phyloP scores from a whole-genome alignment of 2,888 invertebrate genomes.

The Clistopyga incitator region DNA sequence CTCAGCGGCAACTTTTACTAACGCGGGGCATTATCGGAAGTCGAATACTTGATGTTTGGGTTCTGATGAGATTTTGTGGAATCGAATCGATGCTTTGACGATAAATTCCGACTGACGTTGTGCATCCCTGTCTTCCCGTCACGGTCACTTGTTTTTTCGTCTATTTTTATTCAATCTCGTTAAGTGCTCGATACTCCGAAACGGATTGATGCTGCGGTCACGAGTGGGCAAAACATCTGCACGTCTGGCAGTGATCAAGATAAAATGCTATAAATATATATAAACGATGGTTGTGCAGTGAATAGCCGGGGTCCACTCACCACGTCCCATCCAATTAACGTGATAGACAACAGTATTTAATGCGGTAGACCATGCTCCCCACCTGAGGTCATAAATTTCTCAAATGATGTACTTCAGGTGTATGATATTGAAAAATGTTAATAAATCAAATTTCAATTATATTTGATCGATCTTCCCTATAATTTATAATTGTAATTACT shows the following conservation, averaged over 20 bases:
- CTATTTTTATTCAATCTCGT: conserved; percentile 63
- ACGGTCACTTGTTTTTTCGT: conserved; percentile 6
- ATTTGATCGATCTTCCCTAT: too few relatives aligned
- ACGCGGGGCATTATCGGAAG: neutral
- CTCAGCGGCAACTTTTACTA: neutral
- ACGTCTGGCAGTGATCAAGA: conserved; percentile 34
- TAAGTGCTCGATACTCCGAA: conserved; percentile 64
- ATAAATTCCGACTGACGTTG: conserved; percentile 61
- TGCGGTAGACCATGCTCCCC: too few relatives aligned
- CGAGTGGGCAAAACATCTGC: conserved; percentile 26
- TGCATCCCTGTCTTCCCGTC: conserved; percentile 23
- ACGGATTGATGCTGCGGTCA: conserved; percentile 26
- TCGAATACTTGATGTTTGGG: neutral
- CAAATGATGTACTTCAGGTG: too few relatives aligned
- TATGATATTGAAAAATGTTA: too few relatives aligned
- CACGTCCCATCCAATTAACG: neutral
- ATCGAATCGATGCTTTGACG: conserved; percentile 20
- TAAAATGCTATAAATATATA: conserved; percentile 46
- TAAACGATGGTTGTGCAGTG: conserved; percentile 20
- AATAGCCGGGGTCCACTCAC: neutral
- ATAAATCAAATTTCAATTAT: too few relatives aligned
- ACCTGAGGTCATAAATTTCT: too few relatives aligned
- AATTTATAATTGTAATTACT: too few relatives aligned
- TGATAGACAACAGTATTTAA: neutral
- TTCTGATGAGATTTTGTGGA: conserved; percentile 7